Conservation (phyloP, 1,140 invertebrate species). For the Apis mellifera region DNA sequence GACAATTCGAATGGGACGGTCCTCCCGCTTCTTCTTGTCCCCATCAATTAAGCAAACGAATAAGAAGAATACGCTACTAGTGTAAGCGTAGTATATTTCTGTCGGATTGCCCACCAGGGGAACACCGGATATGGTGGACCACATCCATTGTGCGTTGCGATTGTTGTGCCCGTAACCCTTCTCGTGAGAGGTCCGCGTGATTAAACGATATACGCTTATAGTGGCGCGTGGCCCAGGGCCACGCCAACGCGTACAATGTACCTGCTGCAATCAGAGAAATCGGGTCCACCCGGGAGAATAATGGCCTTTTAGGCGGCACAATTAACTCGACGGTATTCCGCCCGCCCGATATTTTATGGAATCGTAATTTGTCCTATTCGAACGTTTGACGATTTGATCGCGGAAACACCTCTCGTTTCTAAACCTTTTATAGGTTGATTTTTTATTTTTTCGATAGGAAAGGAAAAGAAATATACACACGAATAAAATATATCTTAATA, state of each 20-base stretch:
- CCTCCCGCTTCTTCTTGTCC: slow-evolving; percentile 3
- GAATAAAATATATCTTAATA: neutral
- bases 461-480: too few relatives aligned
- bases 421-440: too few relatives aligned
- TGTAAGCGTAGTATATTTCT: slow-evolving; percentile 35
- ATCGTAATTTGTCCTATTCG: slow-evolving; percentile 27
- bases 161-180: slow-evolving; percentile 42
- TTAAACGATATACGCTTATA: slow-evolving; percentile 58
- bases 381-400: neutral
- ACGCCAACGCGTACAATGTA: slow-evolving; percentile 54
- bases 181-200: slow-evolving; percentile 49
- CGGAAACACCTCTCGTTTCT: neutral
- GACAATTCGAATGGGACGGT: too few relatives aligned
- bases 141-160: slow-evolving; percentile 42
- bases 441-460: too few relatives aligned
- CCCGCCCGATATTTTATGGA: slow-evolving; percentile 20
- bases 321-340: slow-evolving; percentile 47
- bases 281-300: slow-evolving; percentile 46
- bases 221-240: slow-evolving; percentile 59
- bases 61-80: slow-evolving; percentile 38
- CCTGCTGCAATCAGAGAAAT: slow-evolving; percentile 59
- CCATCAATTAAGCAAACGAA: slow-evolving; percentile 35
- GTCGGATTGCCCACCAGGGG: slow-evolving; percentile 35
- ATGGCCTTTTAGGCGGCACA: slow-evolving; percentile 63
- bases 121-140: slow-evolving; percentile 29